These are phyloP conservation scores for Chionodraco myersi DNA, from an alignment of 2,113 vertebrate species.

Conservation along the genomic window DNA sequence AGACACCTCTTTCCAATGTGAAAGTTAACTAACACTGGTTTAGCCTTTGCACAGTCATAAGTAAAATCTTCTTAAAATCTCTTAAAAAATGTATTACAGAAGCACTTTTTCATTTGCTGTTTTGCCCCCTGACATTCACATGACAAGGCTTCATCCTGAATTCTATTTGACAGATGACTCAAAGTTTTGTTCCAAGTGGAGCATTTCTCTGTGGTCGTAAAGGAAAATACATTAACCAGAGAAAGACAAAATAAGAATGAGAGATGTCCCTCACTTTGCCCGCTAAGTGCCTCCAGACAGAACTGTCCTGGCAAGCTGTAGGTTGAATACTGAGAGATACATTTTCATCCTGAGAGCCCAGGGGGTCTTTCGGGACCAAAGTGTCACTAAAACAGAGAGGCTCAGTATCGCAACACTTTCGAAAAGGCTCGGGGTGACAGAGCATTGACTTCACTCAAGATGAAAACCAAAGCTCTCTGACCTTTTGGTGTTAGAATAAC, in stretches of 20 bases:
- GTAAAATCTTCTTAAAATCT: no score
- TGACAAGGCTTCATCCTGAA: neutral
- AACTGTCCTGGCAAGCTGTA: slow-evolving; percentile 49
- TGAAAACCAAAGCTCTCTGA: slow-evolving; percentile 71
- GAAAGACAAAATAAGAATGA: slow-evolving; percentile 15
- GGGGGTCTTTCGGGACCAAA: slow-evolving; percentile 62
- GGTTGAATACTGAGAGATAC: slow-evolving; percentile 56
- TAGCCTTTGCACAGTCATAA: neutral
- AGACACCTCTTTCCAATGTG: neutral
- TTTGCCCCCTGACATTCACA: neutral
- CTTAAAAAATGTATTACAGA: no score
- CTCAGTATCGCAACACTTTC: slow-evolving; percentile 66
- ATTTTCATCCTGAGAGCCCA: slow-evolving; percentile 63
- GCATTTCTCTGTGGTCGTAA: neutral
- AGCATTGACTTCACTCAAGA: slow-evolving; percentile 62
- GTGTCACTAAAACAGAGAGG: slow-evolving; percentile 71
- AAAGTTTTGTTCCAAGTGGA: neutral
- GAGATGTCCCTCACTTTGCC: slow-evolving; percentile 22
- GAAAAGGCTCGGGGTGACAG: slow-evolving; percentile 66
- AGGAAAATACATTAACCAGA: slow-evolving; percentile 1
- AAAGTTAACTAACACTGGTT: neutral
- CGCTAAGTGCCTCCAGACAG: slow-evolving; percentile 57
- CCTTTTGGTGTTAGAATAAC: slow-evolving; percentile 45
- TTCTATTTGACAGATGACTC: neutral
- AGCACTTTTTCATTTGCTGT: neutral